Conservation (phyloP, 2,113 vertebrate genomes). For the Sardina pilchardus region DNA sequence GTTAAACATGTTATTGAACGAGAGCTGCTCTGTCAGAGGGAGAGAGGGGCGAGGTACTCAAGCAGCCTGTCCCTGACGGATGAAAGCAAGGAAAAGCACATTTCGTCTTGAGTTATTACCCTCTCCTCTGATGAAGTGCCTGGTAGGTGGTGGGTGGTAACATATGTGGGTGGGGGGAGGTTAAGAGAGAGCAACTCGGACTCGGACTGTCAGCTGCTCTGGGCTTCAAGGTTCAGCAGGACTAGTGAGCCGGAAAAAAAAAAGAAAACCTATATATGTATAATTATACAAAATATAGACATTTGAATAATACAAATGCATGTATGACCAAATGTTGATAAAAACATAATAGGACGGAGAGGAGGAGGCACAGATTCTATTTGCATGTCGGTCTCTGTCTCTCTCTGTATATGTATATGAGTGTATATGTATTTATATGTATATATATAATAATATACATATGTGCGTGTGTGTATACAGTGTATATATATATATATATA, state of each 20-base stretch:
- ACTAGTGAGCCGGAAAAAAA: conserved; percentile 17
- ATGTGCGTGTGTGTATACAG: neutral
- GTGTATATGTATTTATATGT: too few species aligned
- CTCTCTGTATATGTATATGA: too few species aligned
- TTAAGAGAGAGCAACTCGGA: conserved; percentile 46
- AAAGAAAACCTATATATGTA: neutral
- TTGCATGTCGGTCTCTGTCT: too few species aligned
- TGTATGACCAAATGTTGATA: neutral
- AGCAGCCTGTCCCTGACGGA: neutral
- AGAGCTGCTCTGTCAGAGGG: neutral
- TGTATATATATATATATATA: too few species aligned
- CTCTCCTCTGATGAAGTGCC: conserved; percentile 80
- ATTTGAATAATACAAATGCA: neutral
- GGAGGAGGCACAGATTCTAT: too few species aligned
- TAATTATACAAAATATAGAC: too few species aligned
- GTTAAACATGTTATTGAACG: conserved; percentile 31
- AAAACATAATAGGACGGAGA: too few species aligned
- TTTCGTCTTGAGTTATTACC: neutral
- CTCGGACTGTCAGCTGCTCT: neutral
- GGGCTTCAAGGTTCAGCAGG: neutral
- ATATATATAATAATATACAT: neutral
- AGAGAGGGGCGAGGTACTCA: neutral
- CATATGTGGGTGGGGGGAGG: neutral
- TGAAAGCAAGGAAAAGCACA: neutral
- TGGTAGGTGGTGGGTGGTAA: conserved; percentile 26